Base-by-base conservation (phyloP, 2,113 vertebrate genomes). In the Bos javanicus region DNA sequence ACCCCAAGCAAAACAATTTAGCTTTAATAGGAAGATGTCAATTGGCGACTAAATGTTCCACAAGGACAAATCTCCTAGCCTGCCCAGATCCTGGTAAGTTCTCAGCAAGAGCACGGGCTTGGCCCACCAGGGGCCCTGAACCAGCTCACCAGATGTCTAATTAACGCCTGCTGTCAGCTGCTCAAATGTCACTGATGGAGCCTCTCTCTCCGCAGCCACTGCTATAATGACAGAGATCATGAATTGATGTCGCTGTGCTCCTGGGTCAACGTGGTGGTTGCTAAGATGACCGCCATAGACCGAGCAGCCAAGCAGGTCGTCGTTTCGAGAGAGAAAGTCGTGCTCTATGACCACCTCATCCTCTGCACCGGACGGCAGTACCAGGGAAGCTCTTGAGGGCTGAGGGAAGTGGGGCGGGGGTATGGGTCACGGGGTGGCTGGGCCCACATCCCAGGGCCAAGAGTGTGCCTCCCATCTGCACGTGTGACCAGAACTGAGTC, bases 291-390 rank as follows among this genome's bases (percentile, higher is more conserved):
- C 30, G 98, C 98, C 98, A 99, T 99, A 97, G 98, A 99, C 98
- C 99, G 99, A 28, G 87, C 98, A 82, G 99, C 99, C 98, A 99
- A 99, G 97, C 98, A 99, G 0, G 97, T 99, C 0, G 82, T 99
- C 2, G 98, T 99, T 97, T 99, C 99, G n/a, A 89, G 97, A 2
- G 98, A 97, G 1, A 95, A 96, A 74, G 98, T 97, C 19, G 98
- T 99, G 19, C 98, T 98, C 0, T 99, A 99, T 0, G 99, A 99
- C 97, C 98, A 99, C 98, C 99, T 99, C 84, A 93, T 99, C 94
- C 99, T 99, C 93, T 99, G 99, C 59, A 99, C 98, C 0, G 99
- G 99, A 15, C 99, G 99, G 97, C 99, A 99, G 97, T 99, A 99
- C 98, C 99, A 99, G 99, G 99, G 99, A 90, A 99, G 97, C n/a